Conservation (phyloP, 1,140 invertebrate genomes). For the Saccostrea echinata region DNA sequence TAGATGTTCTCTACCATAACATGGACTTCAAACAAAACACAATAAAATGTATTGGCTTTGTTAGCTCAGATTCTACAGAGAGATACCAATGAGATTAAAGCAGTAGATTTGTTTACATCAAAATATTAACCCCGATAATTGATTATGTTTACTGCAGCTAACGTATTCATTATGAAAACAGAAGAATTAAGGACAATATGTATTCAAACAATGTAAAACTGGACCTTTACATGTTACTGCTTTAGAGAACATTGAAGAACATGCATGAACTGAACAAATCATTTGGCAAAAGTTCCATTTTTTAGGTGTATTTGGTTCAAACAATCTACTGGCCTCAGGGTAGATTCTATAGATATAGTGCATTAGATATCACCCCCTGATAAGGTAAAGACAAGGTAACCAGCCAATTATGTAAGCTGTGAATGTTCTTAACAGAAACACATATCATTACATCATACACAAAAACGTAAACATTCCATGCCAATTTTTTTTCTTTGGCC, state of each 20-base stretch:
- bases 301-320: conserved; percentile 10
- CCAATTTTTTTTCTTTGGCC: background rate
- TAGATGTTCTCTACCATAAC: background rate
- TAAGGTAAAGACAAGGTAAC: background rate
- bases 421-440: background rate
- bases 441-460: background rate
- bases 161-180: background rate
- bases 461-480: background rate
- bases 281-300: background rate
- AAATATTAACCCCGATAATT: conserved; percentile 1
- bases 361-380: background rate
- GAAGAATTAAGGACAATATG: background rate
- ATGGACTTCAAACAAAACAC: background rate
- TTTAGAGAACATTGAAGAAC: background rate
- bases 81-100: conserved; percentile 31
- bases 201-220: background rate
- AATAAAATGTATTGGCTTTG: conserved; percentile 30
- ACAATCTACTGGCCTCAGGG: background rate
- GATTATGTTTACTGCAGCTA: background rate
- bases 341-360: conserved; percentile 9
- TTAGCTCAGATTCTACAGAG: background rate
- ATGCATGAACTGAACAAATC: background rate
- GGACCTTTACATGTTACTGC: background rate
- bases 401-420: background rate
- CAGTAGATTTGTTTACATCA: conserved; percentile 32